Percentiles rank a stretch among this genome's conserved stretches.
phyloP scores from a whole-genome alignment of 2,888 invertebrate species.

The Aproaerema taeniolella region DNA sequence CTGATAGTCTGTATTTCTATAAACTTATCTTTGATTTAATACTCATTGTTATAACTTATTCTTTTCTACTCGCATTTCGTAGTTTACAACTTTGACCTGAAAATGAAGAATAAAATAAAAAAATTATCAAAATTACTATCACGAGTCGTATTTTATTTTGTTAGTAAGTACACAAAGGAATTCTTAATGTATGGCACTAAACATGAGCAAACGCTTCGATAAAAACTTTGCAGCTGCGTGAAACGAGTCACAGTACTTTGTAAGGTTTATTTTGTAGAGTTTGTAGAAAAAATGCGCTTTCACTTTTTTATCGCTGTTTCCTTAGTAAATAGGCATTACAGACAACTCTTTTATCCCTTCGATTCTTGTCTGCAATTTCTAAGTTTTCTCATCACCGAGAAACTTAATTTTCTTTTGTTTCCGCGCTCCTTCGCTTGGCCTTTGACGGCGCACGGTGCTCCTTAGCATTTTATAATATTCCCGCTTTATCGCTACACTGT shows the following conservation, averaged over 20 bases:
- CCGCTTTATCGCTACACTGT: background rate
- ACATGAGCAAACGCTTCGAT: background rate
- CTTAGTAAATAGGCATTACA: conserved; percentile 2
- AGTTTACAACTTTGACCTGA: too few relatives aligned
- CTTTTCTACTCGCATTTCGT: too few relatives aligned
- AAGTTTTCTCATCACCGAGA: conserved; percentile 3
- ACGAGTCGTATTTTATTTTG: too few relatives aligned
- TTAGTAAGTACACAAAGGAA: background rate
- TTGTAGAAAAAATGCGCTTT: too few relatives aligned
- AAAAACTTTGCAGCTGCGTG: background rate
- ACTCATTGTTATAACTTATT: too few relatives aligned
- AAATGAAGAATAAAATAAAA: too few relatives aligned
- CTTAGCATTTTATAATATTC: background rate
- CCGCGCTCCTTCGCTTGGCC: conserved; percentile 1
- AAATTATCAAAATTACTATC: too few relatives aligned
- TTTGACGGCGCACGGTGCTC: conserved; percentile 5
- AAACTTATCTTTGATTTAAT: too few relatives aligned
- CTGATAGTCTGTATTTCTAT: too few relatives aligned
- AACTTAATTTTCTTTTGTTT: conserved; percentile 5
- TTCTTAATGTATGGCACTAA: background rate
- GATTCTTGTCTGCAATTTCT: conserved; percentile 1
- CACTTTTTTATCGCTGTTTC: too few relatives aligned
- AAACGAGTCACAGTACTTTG: background rate
- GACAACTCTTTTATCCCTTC: conserved; percentile 5
- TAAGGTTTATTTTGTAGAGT: background rate